A percentile compares a stretch with the other conserved stretches of the same genome.
Conservation (phyloP, 2,888 invertebrate genomes). For the Pandemis heparana region DNA sequence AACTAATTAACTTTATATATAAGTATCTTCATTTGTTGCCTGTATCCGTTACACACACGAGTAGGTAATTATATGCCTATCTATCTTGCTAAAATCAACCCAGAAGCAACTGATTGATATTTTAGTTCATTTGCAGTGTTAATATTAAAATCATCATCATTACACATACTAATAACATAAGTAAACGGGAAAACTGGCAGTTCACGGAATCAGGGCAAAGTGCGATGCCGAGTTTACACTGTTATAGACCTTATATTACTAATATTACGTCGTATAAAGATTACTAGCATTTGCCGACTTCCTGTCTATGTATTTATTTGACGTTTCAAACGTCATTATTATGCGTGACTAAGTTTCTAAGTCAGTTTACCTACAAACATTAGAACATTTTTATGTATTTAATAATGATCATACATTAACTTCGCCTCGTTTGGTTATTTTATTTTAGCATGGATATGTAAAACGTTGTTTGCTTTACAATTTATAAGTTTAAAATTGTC, state of each 20-base stretch:
- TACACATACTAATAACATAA: not conserved
- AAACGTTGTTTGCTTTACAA: no score
- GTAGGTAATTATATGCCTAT: not conserved
- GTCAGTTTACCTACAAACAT: not conserved
- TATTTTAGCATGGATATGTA: no score
- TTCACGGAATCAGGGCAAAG: slow-evolving; percentile 17
- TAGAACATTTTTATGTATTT: not conserved
- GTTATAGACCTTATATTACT: slow-evolving; percentile 27
- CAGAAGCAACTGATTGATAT: not conserved
- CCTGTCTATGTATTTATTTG: slow-evolving; percentile 7
- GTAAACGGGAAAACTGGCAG: slow-evolving; percentile 27
- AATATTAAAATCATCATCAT: not conserved
- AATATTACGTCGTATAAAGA: slow-evolving; percentile 13
- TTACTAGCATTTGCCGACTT: slow-evolving; percentile 28
- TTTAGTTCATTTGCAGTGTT: not conserved
- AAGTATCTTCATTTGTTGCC: not conserved
- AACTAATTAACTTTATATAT: not conserved
- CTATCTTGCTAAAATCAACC: not conserved
- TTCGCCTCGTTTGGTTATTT: not conserved
- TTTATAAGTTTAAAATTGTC: no score
- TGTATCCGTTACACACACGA: no score
- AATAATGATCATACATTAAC: not conserved
- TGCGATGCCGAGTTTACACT: slow-evolving; percentile 7
- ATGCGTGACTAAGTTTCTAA: not conserved
- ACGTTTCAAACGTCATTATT: not conserved